Conservation (phyloP, 2,113 vertebrate species). For the Pterocles burchelli region DNA sequence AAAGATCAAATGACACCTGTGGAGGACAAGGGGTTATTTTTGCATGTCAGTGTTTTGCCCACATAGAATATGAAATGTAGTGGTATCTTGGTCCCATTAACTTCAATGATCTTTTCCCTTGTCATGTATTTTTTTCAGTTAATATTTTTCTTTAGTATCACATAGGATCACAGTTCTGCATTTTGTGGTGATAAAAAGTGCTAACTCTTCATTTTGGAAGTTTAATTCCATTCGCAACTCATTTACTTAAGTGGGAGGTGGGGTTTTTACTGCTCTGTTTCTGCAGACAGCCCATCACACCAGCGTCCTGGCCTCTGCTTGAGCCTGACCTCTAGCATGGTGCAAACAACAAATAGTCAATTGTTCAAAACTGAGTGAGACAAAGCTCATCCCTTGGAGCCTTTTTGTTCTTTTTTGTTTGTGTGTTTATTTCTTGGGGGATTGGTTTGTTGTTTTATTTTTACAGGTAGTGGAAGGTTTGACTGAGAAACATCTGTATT, state of each 20-base stretch:
- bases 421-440: not conserved
- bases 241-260: not conserved
- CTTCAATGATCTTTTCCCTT: not conserved
- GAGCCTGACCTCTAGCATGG: not conserved
- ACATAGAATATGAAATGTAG: not conserved
- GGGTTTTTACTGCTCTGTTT: not conserved
- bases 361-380: not conserved
- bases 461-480: not conserved
- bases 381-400: not conserved
- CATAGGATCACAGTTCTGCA: not conserved
- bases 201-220: not conserved
- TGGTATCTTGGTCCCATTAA: not conserved
- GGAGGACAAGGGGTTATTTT: not conserved
- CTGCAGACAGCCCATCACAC: not conserved
- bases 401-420: not conserved
- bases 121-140: not conserved
- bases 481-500: not conserved
- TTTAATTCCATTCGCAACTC: not conserved
- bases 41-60: not conserved
- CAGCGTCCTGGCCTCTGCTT: not conserved
- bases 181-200: not conserved
- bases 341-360: not conserved
- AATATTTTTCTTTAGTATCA: not conserved
- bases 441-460: not conserved
- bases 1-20: not conserved